A percentile compares a stretch with the other conserved stretches of the same genome.
phyloP scores from a whole-genome alignment of 2,888 invertebrate species.

The Amblyjoppa proteus region DNA sequence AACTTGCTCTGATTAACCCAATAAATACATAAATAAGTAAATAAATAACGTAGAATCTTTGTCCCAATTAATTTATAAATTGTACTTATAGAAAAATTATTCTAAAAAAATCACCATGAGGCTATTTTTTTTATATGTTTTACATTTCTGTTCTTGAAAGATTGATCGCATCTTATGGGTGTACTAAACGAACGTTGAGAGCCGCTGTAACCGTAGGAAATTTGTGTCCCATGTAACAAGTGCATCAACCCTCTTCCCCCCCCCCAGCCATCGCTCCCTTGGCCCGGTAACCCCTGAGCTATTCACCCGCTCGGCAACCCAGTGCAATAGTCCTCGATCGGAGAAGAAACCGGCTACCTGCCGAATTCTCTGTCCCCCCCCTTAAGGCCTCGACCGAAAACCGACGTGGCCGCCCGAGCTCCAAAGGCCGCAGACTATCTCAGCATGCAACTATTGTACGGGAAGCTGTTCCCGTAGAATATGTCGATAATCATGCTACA shows the following conservation, averaged over 20 bases:
- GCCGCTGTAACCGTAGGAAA: conserved; percentile 72
- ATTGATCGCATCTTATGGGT: neutral
- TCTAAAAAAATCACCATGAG: no score
- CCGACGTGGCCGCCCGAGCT: conserved; percentile 21
- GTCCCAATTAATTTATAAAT: no score
- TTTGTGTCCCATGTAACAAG: conserved; percentile 75
- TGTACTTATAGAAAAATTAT: no score
- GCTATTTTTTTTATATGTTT: no score
- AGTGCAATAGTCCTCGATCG: conserved; percentile 53
- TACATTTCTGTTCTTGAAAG: neutral
- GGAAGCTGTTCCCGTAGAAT: conserved; percentile 29
- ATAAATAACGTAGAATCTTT: no score
- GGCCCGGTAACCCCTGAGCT: conserved; percentile 47
- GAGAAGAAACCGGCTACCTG: conserved; percentile 61
- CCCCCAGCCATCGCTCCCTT: conserved; percentile 51
- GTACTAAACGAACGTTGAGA: conserved; percentile 60
- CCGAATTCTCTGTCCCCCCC: conserved; percentile 47
- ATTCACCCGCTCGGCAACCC: conserved; percentile 45
- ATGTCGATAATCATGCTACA: conserved; percentile 8
- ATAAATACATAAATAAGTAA: no score
- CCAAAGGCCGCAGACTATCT: conserved; percentile 35
- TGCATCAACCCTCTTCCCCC: conserved; percentile 74
- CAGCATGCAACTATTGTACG: neutral
- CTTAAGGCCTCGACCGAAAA: conserved; percentile 23
- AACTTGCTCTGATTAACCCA: no score